A percentile compares a stretch with the other conserved stretches of the same genome.
Evolutionary conservation across 2,888 invertebrate species (phyloP).

Genomic region (Megaustenia siamemsis): DNA sequence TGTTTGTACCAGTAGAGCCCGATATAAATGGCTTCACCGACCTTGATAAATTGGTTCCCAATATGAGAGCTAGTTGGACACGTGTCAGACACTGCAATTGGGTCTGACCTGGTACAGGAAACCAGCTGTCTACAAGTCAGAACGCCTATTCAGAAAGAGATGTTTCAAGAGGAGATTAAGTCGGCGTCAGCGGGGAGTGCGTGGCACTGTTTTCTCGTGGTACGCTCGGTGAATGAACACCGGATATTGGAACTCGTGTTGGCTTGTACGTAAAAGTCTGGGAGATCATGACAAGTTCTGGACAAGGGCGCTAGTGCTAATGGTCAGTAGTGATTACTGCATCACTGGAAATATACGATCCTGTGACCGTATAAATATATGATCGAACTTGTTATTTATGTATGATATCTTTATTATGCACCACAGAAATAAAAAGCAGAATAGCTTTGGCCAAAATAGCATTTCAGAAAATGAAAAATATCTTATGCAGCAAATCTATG

Average conservation of each 20-base stretch:
- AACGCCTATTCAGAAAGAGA: slow-evolving; percentile 33
- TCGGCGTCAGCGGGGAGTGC: background rate
- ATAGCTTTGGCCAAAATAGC: no score
- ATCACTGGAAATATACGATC: no score
- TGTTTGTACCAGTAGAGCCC: no score
- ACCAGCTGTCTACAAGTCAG: background rate
- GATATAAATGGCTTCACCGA: background rate
- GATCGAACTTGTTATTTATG: no score
- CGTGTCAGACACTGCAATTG: background rate
- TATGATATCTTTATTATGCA: no score
- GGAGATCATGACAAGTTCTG: background rate
- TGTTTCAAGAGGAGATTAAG: slow-evolving; percentile 16
- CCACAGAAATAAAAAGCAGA: no score
- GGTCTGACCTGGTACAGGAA: slow-evolving; percentile 5
- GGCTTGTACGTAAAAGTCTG: slow-evolving; percentile 13
- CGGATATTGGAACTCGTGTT: slow-evolving; percentile 34
- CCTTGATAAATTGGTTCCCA: background rate
- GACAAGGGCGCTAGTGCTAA: background rate
- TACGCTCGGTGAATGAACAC: slow-evolving; percentile 32
- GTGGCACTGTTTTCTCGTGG: slow-evolving; percentile 23
- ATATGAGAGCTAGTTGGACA: background rate
- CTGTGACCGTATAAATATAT: no score
- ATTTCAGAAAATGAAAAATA: no score
- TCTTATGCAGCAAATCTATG: no score
- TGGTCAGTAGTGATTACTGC: background rate